Evolutionary conservation across 2,888 invertebrate species (phyloP).

Genomic region (Eutolmus rufibarbis): DNA sequence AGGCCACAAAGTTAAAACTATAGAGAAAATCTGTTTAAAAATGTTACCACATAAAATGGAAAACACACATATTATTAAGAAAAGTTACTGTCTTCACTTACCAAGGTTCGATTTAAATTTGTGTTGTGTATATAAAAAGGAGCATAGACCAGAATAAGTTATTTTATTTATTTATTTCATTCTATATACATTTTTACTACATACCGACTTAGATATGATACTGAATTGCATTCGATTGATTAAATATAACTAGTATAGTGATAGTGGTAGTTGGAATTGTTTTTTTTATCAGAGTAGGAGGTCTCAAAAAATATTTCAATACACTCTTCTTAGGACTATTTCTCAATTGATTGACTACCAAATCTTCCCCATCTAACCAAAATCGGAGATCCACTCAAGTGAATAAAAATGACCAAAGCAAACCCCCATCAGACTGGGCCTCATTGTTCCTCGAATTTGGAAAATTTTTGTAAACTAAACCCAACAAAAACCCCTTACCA

Average conservation of each 20-base stretch:
- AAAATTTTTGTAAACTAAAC: slow-evolving; percentile 15
- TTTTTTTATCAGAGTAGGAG: not conserved
- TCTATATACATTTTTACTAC: no score
- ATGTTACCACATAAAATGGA: no score
- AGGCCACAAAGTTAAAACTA: no score
- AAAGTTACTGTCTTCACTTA: no score
- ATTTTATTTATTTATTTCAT: no score
- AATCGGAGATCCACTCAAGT: not conserved
- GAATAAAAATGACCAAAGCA: not conserved
- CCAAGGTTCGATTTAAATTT: no score
- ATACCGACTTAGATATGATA: no score
- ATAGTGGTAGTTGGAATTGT: not conserved
- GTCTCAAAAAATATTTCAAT: not conserved
- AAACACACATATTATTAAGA: no score
- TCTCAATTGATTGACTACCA: not conserved
- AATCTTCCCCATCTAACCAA: not conserved
- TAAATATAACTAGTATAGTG: not conserved
- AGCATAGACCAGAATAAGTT: no score
- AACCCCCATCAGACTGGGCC: not conserved
- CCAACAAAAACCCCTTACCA: not conserved
- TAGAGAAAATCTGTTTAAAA: no score
- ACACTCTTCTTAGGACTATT: not conserved
- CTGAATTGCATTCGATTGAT: not conserved
- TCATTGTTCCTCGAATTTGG: not conserved
- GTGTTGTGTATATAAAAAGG: no score